phyloP scores from a whole-genome alignment of 2,888 invertebrate genomes.

The Brachyptera putata region DNA sequence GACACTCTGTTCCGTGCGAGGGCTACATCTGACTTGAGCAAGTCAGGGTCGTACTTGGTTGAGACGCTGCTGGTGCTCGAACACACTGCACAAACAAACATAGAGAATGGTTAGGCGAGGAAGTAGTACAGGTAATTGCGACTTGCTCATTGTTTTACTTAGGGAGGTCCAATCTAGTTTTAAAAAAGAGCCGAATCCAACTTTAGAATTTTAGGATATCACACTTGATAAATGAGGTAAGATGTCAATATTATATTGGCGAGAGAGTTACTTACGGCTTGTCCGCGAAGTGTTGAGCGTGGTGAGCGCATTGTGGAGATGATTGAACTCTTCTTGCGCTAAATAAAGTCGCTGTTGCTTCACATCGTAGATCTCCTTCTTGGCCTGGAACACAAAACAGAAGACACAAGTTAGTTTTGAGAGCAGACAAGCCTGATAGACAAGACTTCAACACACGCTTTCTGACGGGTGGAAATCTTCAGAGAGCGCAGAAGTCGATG shows the following conservation, averaged over 20 bases:
- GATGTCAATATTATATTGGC: too few species aligned
- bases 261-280: constrained; percentile 92
- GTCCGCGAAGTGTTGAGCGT: constrained; percentile 85
- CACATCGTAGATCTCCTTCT: constrained; percentile 93
- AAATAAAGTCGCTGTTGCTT: constrained; percentile 90
- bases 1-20: constrained; percentile 85
- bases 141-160: too few species aligned
- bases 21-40: constrained; percentile 86
- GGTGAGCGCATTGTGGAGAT: constrained; percentile 78
- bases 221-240: too few species aligned
- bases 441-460: too few species aligned
- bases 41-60: constrained; percentile 91
- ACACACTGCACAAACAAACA: constrained; percentile 58
- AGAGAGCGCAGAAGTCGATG: too few species aligned
- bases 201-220: too few species aligned
- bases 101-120: not conserved
- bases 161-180: too few species aligned
- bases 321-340: constrained; percentile 94
- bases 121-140: too few species aligned
- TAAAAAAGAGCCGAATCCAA: too few species aligned
- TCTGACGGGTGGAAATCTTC: too few species aligned
- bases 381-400: constrained; percentile 62
- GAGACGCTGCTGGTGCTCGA: constrained; percentile 83
- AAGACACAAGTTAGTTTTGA: too few species aligned
- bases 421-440: too few species aligned